Conservation (phyloP, 2,797 vertebrate genomes). For the Hoplostethus mediterraneus region DNA sequence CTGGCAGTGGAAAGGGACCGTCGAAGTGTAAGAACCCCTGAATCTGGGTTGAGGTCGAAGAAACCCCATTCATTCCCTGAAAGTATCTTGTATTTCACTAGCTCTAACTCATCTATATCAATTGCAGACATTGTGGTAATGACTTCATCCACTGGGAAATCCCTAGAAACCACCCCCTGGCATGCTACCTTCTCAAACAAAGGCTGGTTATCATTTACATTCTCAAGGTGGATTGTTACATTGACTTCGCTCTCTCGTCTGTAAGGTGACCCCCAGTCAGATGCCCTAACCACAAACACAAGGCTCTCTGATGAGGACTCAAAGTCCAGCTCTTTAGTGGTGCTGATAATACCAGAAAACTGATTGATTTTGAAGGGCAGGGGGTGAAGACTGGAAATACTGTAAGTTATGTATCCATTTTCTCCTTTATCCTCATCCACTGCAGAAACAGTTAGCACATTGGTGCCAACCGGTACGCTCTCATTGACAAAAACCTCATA, state of each 20-base stretch:
- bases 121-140: conserved; percentile 97
- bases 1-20: conserved; percentile 87
- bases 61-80: conserved; percentile 94
- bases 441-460: conserved; percentile 88
- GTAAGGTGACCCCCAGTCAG: conserved; percentile 98
- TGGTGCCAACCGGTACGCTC: conserved; percentile 89
- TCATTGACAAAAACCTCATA: conserved; percentile 95
- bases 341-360: conserved; percentile 94
- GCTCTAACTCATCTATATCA: conserved; percentile 94
- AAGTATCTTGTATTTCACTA: conserved; percentile 97
- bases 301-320: conserved; percentile 94
- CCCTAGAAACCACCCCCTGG: conserved; percentile 92
- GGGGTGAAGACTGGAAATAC: conserved; percentile 90
- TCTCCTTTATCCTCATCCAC: conserved; percentile 93
- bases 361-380: conserved; percentile 95
- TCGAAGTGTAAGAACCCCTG: conserved; percentile 92
- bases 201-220: conserved; percentile 96
- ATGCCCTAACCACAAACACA: conserved; percentile 93
- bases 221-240: conserved; percentile 92
- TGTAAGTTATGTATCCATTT: conserved; percentile 98
- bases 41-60: conserved; percentile 96
- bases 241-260: conserved; percentile 97
- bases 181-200: conserved; percentile 97
- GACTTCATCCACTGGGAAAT: conserved; percentile 91
- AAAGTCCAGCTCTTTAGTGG: conserved; percentile 93